Base-by-base conservation (phyloP, 2,888 invertebrate species). In the Mythimna loreyi region DNA sequence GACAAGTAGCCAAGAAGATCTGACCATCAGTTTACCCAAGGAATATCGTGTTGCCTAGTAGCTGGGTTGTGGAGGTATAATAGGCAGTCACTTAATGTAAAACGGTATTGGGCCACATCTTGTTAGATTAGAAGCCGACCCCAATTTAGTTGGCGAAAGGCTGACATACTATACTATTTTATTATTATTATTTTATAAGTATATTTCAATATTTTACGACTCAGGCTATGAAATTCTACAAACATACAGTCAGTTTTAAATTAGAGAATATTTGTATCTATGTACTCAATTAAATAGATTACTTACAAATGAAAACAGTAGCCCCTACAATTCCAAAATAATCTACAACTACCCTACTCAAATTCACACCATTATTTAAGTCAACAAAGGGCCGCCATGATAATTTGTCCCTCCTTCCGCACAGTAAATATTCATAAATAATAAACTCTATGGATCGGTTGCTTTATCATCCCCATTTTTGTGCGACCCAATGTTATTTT, bases 321-420 rank as follows among this genome's bases (percentile, higher is more conserved):
- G 65, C 52, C 74, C 64, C 65, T 50, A 57, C 36, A 40, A 45
- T 66, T 76, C 49, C 25, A 64, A 68, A 80, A 67, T 75, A 71
- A 77, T 72, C 61, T 58, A 64, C 77, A 79, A 80, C 85, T 86
- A 87, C 84, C 81, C 82, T 81, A 78, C 81, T 81, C 87, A 90
- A 90, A 91, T 87, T 89, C 89, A 85, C 87, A 85, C 91, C 90
- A 94, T 94, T 94, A 93, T 92, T 88, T 87, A 83, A 89, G 90
- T 92, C 92, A 94, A 94, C 92, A 93, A 92, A 91, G 88, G 90
- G 88, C 84, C 79, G 75, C 86, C 87, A 87, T 85, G 88, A 91
- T 87, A 87, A 86, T 87, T 84, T 82, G 83, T 82, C 83, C 89
- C 88, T 86, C 82, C 79, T 80, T 86, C 76, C 86, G 87, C 84